Conservation (phyloP, 2,888 invertebrate species). For the Stenolophus ochropezus region DNA sequence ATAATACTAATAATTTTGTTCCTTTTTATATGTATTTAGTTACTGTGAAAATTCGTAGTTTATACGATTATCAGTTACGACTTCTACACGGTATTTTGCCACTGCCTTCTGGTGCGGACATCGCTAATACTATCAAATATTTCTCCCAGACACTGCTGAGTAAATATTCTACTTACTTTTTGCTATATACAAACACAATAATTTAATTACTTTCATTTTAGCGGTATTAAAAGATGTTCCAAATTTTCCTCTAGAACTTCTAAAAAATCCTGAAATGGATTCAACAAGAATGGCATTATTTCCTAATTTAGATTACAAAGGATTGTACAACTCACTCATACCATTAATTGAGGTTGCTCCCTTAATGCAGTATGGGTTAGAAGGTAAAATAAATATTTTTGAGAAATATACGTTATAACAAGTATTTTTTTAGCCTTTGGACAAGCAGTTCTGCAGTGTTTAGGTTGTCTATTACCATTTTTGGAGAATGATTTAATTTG, state of each 20-base stretch:
- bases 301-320: conserved; percentile 97
- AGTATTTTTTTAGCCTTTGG: conserved; percentile 84
- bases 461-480: conserved; percentile 96
- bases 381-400: conserved; percentile 76
- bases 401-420: neutral
- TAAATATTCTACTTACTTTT: conserved; percentile 74
- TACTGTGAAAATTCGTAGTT: conserved; percentile 97
- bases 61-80: conserved; percentile 96
- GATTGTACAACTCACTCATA: conserved; percentile 92
- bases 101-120: conserved; percentile 94
- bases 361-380: conserved; percentile 90
- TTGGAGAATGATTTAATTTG: conserved; percentile 97
- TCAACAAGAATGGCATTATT: conserved; percentile 91
- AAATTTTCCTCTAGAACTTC: conserved; percentile 92
- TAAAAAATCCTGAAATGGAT: conserved; percentile 91
- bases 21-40: conserved; percentile 76
- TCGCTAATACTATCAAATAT: conserved; percentile 98
- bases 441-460: conserved; percentile 92
- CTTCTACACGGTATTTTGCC: conserved; percentile 93
- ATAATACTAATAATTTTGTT: neutral
- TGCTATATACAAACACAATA: neutral
- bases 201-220: conserved; percentile 68
- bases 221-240: conserved; percentile 98
- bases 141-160: conserved; percentile 97
- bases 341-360: conserved; percentile 96